phyloP scores from a whole-genome alignment of 2,113 vertebrate genomes.

The Cebidichthys violaceus region DNA sequence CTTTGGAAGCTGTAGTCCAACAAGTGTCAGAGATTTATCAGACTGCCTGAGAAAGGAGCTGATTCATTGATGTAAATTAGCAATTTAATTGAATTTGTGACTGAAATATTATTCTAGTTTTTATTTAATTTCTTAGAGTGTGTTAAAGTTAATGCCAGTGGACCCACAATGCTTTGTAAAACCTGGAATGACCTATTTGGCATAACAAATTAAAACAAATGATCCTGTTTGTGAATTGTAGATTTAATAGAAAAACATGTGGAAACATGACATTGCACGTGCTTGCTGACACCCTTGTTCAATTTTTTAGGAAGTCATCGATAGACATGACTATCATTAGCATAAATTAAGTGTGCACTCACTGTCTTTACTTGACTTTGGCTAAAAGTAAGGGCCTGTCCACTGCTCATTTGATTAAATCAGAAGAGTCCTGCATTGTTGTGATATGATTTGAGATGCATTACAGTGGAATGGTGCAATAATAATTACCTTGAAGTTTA shows the following conservation, averaged over 20 bases:
- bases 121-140: neutral
- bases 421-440: neutral
- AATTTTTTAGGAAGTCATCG: conserved; percentile 27
- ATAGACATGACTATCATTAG: conserved; percentile 10
- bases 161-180: neutral
- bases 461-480: conserved; percentile 2
- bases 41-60: conserved; percentile 5
- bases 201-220: neutral
- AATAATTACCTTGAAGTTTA: neutral
- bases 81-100: neutral
- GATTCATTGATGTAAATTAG: neutral
- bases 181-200: neutral
- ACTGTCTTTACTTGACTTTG: conserved; percentile 10
- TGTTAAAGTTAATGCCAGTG: neutral
- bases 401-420: conserved; percentile 3
- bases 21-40: conserved; percentile 3
- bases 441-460: neutral
- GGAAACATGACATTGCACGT: conserved; percentile 39
- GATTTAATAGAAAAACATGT: conserved; percentile 10
- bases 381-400: neutral
- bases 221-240: neutral
- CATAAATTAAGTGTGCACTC: neutral
- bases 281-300: conserved; percentile 32
- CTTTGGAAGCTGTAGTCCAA: conserved; percentile 15
- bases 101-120: neutral